These are phyloP conservation scores for Callimorpha dominula DNA, from an alignment of 2,888 invertebrate species.

Conservation along the genomic window DNA sequence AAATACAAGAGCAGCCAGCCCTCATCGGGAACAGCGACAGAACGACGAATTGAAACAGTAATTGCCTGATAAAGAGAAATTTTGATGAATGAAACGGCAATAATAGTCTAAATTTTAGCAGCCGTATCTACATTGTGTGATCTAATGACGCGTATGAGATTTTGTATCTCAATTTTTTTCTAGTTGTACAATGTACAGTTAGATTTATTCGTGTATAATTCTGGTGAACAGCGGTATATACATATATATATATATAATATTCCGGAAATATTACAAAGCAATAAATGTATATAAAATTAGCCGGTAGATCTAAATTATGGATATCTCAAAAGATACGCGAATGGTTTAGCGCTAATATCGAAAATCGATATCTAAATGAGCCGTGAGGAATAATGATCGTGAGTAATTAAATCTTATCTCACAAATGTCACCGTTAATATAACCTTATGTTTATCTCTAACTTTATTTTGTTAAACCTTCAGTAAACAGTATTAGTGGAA, in stretches of 20 bases:
- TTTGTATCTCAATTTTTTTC: conserved; percentile 49
- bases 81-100: conserved; percentile 65
- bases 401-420: conserved; percentile 40
- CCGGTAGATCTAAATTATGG: conserved; percentile 47
- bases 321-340: conserved; percentile 43
- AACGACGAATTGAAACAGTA: conserved; percentile 26
- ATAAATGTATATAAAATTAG: conserved; percentile 40
- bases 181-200: conserved; percentile 18
- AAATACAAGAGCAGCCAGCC: conserved; percentile 26
- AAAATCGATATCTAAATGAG: conserved; percentile 30
- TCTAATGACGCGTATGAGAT: conserved; percentile 47
- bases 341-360: conserved; percentile 39
- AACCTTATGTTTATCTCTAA: conserved; percentile 3
- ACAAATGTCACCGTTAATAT: conserved; percentile 13
- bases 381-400: conserved; percentile 17
- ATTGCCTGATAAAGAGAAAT: conserved; percentile 43
- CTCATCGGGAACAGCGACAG: conserved; percentile 30
- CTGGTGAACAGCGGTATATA: conserved; percentile 19
- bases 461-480: neutral
- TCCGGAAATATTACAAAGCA: neutral
- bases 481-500: neutral
- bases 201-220: conserved; percentile 36
- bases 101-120: conserved; percentile 45
- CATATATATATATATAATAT: neutral
- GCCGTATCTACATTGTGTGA: conserved; percentile 22